A percentile compares a stretch with the other conserved stretches of the same genome.
Evolutionary conservation across 2,113 vertebrate genomes (phyloP).

Genomic region (Neofelis nebulosa): DNA sequence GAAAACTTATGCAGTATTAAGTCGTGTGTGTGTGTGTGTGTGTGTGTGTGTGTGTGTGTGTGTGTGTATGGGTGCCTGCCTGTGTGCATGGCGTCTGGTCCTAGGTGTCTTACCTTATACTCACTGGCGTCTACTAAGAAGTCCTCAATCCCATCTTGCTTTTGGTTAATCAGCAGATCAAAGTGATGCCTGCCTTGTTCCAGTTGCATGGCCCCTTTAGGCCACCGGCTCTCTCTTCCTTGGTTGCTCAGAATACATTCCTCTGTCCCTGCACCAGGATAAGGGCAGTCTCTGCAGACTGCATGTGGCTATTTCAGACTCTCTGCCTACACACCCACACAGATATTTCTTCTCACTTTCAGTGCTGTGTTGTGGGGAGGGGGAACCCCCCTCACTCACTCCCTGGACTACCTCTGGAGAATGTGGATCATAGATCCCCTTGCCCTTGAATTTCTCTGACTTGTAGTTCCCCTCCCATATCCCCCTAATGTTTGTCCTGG

Average conservation of each 20-base stretch:
- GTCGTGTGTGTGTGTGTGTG: not conserved
- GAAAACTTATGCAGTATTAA: not conserved
- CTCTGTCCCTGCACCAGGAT: no score
- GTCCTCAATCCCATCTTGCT: not conserved
- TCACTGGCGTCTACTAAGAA: not conserved
- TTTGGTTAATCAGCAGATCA: not conserved
- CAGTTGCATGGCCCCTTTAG: not conserved
- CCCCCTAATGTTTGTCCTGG: not conserved
- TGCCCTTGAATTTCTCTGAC: not conserved
- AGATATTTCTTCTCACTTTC: not conserved
- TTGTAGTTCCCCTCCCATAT: not conserved
- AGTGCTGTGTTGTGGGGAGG: not conserved
- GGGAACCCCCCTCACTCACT: not conserved
- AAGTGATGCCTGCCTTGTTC: not conserved
- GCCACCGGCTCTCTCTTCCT: rapidly evolving
- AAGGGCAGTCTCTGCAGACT: not conserved
- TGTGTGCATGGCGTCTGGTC: not conserved
- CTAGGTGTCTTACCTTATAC: not conserved
- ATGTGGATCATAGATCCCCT: not conserved
- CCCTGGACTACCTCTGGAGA: not conserved
- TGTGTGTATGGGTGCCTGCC: not conserved
- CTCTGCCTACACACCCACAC: not conserved
- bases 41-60: not conserved
- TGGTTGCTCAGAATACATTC: not conserved
- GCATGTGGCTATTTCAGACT: not conserved